Base-by-base conservation (phyloP, 2,888 invertebrate genomes). In the Homarus gammarus region DNA sequence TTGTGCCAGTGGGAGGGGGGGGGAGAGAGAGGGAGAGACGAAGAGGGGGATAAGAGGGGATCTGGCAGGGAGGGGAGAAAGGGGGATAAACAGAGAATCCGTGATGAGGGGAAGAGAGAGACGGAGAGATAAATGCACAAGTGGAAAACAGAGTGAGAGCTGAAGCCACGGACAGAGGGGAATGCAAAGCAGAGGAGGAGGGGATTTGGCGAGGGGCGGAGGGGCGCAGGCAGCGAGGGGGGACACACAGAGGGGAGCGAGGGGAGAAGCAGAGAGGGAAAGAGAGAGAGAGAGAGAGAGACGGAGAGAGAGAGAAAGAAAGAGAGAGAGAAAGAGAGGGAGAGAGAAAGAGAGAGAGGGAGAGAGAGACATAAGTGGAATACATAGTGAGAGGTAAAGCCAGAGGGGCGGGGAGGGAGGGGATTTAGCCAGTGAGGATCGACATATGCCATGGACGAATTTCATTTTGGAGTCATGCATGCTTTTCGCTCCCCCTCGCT, bases 1-100 rank as follows among this genome's bases (percentile, higher is more conserved):
- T 2, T 5, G 27, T 27, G 27, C 5, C 15, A 61, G 27, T 27
- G 27, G 27, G 61, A 73, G 73, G 22, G n/a, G 38, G 40, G 31
- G 73, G 38, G 72, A 72, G 72, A 72, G 31, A 73, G 73, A 38
- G 38, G 38, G 36, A 73, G 73, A 73, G 72, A 72, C 18, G 31
- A 38, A 72, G 10, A 72, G 31, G 73, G 40, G 38, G 40, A 73
- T 22, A 38, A 27, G 61, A 61, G 61, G 61, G 27, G 61, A 61
- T 51, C 61, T 61, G 27, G 61, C 61, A 61, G 73, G 75, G 79
- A 87, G 87, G 87, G 87, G 81, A 81, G 87, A 82, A 87, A 81
- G 87, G 87, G 87, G 87, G 87, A 87, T 87, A 87, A 87, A 87
- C 87, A 87, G 87, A 87, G 87, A 87, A 87, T 87, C 87, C 87